Evolutionary conservation across 2,113 vertebrate species (phyloP).

Genomic region (Mesocricetus auratus): DNA sequence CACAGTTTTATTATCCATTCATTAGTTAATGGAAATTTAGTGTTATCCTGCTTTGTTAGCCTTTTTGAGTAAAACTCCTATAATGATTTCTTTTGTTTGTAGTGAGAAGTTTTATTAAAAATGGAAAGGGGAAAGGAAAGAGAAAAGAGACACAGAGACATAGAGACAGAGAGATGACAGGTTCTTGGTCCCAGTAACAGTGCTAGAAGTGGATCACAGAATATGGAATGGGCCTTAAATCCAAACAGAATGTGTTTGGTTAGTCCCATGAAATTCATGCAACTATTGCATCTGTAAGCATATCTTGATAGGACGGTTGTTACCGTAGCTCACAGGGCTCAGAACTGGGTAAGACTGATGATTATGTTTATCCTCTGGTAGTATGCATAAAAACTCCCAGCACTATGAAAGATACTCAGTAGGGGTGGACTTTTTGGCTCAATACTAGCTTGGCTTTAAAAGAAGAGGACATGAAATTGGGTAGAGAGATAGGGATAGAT

Average conservation of each 20-base stretch:
- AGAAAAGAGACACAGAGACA: no score
- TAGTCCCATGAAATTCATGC: background rate
- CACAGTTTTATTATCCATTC: background rate
- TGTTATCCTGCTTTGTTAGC: background rate
- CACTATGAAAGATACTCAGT: background rate
- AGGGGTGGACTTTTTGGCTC: background rate
- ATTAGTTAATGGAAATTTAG: background rate
- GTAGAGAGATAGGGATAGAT: background rate
- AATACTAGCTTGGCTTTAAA: background rate
- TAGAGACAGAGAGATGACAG: no score
- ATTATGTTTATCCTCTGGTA: background rate
- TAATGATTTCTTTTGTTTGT: background rate
- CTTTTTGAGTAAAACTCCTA: slow-evolving; percentile 30
- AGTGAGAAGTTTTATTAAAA: no score
- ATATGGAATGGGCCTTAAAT: background rate
- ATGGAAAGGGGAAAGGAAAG: no score
- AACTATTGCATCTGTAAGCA: background rate
- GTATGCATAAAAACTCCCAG: background rate
- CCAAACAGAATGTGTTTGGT: background rate
- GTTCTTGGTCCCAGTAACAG: background rate
- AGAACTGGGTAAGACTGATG: background rate
- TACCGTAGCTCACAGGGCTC: background rate
- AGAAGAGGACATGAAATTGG: background rate
- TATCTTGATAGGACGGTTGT: background rate
- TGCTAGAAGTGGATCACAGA: background rate